These are phyloP conservation scores for Ernsta delagoae DNA, from an alignment of 2,888 invertebrate species.

Conservation along the genomic window DNA sequence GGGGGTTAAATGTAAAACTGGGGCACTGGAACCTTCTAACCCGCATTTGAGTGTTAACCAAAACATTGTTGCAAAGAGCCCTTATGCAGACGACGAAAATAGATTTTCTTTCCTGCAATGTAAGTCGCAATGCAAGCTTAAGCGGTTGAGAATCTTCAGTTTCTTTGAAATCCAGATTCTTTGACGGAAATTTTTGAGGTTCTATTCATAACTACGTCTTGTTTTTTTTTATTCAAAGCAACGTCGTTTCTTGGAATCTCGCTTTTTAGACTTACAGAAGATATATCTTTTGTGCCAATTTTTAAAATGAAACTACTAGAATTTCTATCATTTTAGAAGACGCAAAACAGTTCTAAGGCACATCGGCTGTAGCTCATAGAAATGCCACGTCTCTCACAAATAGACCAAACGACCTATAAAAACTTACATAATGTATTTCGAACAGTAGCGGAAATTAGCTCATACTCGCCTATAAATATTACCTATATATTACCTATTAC, in stretches of 20 bases:
- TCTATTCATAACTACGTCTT: not conserved
- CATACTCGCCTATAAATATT: too few relatives aligned
- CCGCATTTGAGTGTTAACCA: conserved; percentile 24
- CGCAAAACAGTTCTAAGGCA: not conserved
- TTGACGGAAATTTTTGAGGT: not conserved
- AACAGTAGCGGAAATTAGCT: too few relatives aligned
- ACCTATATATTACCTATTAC: too few relatives aligned
- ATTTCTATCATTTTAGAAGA: not conserved
- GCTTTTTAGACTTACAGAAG: not conserved
- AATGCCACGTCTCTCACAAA: too few relatives aligned
- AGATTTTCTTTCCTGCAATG: conserved; percentile 19
- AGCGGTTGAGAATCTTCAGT: conserved; percentile 8
- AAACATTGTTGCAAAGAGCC: conserved; percentile 32
- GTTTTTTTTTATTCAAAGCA: not conserved
- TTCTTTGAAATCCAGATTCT: conserved; percentile 13
- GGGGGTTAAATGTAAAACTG: conserved; percentile 34
- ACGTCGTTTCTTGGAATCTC: not conserved
- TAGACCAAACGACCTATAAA: too few relatives aligned
- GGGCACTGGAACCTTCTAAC: conserved; percentile 30
- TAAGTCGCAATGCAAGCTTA: not conserved
- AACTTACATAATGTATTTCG: too few relatives aligned
- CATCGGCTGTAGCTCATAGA: too few relatives aligned
- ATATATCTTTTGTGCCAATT: not conserved
- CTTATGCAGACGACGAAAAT: conserved; percentile 28
- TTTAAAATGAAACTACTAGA: not conserved